Percentiles rank a stretch among this genome's conserved stretches.
These are phyloP conservation scores for Nesospiza acunhae DNA, from an alignment of 2,113 vertebrate species.

Conservation along the genomic window DNA sequence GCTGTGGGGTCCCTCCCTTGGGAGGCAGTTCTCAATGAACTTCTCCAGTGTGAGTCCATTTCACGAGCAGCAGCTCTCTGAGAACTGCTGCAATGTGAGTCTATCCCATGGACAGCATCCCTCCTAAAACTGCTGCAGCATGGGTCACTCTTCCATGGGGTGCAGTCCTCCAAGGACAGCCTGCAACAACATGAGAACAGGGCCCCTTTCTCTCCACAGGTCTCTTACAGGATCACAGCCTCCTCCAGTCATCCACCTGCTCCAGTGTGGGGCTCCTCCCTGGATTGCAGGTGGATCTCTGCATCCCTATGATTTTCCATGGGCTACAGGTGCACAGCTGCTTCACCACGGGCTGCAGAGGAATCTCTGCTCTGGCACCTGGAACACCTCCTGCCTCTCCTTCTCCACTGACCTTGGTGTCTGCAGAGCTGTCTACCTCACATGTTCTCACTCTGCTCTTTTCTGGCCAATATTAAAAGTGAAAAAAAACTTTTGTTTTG, in stretches of 20 bases:
- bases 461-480: not conserved
- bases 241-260: not conserved
- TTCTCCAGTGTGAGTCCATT: not conserved
- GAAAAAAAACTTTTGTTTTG: not conserved
- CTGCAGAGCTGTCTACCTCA: not conserved
- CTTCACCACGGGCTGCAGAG: not conserved
- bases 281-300: not conserved
- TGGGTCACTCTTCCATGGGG: not conserved
- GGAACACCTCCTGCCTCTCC: not conserved
- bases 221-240: not conserved
- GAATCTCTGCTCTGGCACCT: fast-evolving
- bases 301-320: not conserved
- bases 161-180: not conserved
- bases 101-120: not conserved
- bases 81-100: not conserved
- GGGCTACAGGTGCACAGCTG: not conserved
- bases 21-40: not conserved
- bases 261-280: not conserved
- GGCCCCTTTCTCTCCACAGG: no score
- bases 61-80: not conserved
- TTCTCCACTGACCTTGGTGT: not conserved
- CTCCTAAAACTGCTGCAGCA: not conserved
- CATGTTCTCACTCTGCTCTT: not conserved
- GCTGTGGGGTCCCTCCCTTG: no score
- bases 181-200: no score